These are phyloP conservation scores for Sander lucioperca DNA, from an alignment of 2,113 vertebrate genomes.

Conservation along the genomic window DNA sequence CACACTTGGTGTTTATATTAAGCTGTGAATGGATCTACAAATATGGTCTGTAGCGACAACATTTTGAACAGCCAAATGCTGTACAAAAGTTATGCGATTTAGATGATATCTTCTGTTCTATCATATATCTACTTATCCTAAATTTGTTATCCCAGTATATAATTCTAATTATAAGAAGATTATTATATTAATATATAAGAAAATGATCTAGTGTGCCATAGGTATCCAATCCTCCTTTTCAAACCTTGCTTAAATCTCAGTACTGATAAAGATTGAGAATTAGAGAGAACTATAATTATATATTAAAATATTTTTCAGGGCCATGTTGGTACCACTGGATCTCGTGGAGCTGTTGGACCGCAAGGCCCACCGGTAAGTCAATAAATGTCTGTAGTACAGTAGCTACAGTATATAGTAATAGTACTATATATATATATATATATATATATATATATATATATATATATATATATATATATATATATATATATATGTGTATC, in stretches of 20 bases:
- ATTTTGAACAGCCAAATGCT: neutral
- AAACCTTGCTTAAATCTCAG: neutral
- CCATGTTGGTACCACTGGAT: constrained; percentile 87
- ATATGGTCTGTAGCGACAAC: neutral
- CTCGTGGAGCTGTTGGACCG: constrained; percentile 90
- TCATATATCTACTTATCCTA: neutral
- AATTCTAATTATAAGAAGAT: neutral
- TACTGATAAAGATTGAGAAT: neutral
- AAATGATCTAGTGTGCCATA: neutral
- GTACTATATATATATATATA: neutral
- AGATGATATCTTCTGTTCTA: neutral
- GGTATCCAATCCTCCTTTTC: neutral
- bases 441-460: neutral
- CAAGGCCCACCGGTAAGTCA: constrained; percentile 93
- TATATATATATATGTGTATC: neutral
- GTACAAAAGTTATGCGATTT: neutral
- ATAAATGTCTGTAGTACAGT: neutral
- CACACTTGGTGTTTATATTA: neutral
- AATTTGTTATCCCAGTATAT: neutral
- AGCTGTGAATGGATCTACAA: neutral
- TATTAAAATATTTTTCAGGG: constrained; percentile 86
- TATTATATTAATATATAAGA: neutral
- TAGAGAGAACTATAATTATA: neutral
- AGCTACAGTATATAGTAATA: neutral
- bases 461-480: neutral